Conservation (phyloP, 1,140 invertebrate genomes). For the Heliconius hermathena region DNA sequence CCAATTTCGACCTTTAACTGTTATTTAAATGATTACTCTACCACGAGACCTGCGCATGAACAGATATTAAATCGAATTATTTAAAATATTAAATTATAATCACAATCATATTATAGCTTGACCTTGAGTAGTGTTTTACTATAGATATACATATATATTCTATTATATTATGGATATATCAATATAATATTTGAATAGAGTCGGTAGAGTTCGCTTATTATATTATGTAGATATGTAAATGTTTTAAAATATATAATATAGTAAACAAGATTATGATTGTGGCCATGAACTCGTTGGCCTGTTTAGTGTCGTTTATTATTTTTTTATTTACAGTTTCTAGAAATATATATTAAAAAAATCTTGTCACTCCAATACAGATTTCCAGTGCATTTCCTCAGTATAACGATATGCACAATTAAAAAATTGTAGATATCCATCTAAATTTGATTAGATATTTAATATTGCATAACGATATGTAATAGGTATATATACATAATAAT, state of each 20-base stretch:
- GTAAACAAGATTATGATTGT: slow-evolving; percentile 55
- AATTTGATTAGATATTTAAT: neutral
- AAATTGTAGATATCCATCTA: too few species aligned
- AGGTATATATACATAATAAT: too few species aligned
- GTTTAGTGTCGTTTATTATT: slow-evolving; percentile 50
- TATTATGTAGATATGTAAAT: neutral
- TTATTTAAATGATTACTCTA: slow-evolving; percentile 10
- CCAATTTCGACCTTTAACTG: neutral
- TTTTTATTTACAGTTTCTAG: slow-evolving; percentile 32
- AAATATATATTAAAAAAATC: slow-evolving; percentile 17
- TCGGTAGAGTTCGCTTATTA: neutral
- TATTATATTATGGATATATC: slow-evolving; percentile 9
- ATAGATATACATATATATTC: slow-evolving; percentile 15
- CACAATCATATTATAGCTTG: slow-evolving; percentile 26
- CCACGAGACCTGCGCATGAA: neutral
- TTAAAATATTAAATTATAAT: slow-evolving; percentile 15
- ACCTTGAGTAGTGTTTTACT: slow-evolving; percentile 49
- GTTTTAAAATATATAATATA: slow-evolving; percentile 18
- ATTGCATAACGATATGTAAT: neutral
- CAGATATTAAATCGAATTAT: slow-evolving; percentile 19
- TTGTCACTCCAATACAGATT: neutral
- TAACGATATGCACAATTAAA: too few species aligned
- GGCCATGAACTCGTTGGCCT: slow-evolving; percentile 63
- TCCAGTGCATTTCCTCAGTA: too few species aligned
- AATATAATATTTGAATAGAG: neutral